Evolutionary conservation across 2,113 vertebrate species (phyloP).

Genomic region (Todiramphus saurophagus): DNA sequence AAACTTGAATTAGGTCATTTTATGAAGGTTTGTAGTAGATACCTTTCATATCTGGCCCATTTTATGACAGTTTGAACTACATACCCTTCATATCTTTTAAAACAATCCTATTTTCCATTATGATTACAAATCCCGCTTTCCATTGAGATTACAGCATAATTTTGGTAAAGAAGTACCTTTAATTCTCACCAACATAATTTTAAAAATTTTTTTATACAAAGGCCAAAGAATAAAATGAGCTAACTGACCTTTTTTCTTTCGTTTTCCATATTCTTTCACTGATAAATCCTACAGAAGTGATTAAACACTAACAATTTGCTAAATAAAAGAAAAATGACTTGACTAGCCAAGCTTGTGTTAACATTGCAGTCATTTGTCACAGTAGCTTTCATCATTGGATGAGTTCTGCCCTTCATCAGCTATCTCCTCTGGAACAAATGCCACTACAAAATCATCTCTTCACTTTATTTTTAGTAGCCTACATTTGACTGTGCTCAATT

Average conservation of each 20-base stretch:
- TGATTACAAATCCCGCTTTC: background rate
- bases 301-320: background rate
- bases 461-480: background rate
- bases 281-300: background rate
- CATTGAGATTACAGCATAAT: background rate
- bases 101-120: background rate
- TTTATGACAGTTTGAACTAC: background rate
- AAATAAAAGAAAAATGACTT: background rate
- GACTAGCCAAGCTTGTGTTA: background rate
- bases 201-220: background rate
- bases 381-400: background rate
- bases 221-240: background rate
- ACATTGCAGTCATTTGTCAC: background rate
- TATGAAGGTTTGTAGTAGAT: background rate
- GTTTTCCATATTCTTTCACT: background rate
- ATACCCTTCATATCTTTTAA: background rate
- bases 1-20: background rate
- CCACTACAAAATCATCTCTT: background rate
- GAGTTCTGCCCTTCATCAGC: background rate
- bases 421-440: background rate
- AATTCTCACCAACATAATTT: background rate
- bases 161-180: background rate
- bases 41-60: background rate
- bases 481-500: background rate
- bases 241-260: background rate